Percentiles rank a stretch among this genome's conserved stretches.
Evolutionary conservation across 2,888 invertebrate genomes (phyloP).

Genomic region (Brachylomia viminalis): DNA sequence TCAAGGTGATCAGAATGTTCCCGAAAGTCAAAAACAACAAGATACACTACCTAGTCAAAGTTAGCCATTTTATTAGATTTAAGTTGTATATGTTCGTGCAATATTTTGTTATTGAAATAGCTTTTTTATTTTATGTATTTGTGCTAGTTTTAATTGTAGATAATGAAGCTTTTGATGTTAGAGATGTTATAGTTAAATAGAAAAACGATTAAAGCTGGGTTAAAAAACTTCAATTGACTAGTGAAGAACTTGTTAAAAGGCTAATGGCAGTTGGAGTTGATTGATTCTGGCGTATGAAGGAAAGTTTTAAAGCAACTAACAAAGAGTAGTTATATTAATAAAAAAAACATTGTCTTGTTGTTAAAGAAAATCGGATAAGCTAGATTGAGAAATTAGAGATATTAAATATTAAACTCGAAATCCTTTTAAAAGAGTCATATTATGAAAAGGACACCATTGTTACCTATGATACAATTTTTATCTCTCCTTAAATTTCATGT

Average conservation of each 20-base stretch:
- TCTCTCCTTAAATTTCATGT: background rate
- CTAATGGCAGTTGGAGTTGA: conserved; percentile 8
- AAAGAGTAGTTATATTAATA: background rate
- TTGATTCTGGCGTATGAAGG: background rate
- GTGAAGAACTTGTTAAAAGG: conserved; percentile 14
- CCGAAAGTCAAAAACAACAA: conserved; percentile 71
- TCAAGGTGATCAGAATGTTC: conserved; percentile 41
- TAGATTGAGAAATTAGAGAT: background rate
- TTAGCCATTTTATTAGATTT: conserved; percentile 77
- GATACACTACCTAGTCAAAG: conserved; percentile 80
- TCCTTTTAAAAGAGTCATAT: background rate
- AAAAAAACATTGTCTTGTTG: background rate
- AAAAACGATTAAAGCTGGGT: conserved; percentile 23
- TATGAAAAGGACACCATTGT: background rate
- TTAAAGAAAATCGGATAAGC: background rate
- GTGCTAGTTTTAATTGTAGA: conserved; percentile 68
- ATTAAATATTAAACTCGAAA: background rate
- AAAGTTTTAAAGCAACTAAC: conserved; percentile 44
- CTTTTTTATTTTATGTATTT: conserved; percentile 69
- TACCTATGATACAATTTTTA: background rate
- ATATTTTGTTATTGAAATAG: conserved; percentile 79
- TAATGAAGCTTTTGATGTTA: conserved; percentile 74
- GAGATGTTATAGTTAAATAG: conserved; percentile 62
- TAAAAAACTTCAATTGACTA: conserved; percentile 30
- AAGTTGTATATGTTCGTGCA: conserved; percentile 78